phyloP scores from a whole-genome alignment of 2,113 vertebrate species.

The Hippotragus niger region DNA sequence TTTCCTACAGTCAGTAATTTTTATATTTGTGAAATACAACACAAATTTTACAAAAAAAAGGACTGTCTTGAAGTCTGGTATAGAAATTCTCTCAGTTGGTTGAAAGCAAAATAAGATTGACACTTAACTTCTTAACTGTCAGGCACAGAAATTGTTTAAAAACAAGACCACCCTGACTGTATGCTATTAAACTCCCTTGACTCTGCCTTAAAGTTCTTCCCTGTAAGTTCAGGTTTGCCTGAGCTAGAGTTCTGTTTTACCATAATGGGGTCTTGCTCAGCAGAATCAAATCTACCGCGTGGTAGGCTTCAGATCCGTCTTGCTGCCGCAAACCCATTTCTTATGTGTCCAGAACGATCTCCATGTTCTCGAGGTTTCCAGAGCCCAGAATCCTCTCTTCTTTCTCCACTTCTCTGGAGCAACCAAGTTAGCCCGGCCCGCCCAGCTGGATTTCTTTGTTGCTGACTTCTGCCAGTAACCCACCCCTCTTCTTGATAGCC shows the following conservation, averaged over 20 bases:
- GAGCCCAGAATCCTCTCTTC: background rate
- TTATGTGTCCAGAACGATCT: background rate
- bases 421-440: background rate
- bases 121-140: background rate
- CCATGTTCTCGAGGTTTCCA: background rate
- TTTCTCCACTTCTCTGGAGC: background rate
- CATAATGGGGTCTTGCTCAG: background rate
- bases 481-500: background rate
- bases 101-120: background rate
- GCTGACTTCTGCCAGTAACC: background rate
- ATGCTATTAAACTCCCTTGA: background rate
- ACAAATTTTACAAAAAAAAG: background rate
- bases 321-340: background rate
- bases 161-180: background rate
- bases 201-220: background rate
- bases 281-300: background rate
- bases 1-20: background rate
- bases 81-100: background rate
- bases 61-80: background rate
- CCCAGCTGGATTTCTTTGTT: background rate
- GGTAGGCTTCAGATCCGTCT: background rate
- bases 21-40: background rate
- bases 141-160: background rate
- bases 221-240: background rate
- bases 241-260: background rate